Percentiles rank a stretch among this genome's conserved stretches.
Conservation (phyloP, 2,797 vertebrate genomes). For the Gymnothorax reevesii region DNA sequence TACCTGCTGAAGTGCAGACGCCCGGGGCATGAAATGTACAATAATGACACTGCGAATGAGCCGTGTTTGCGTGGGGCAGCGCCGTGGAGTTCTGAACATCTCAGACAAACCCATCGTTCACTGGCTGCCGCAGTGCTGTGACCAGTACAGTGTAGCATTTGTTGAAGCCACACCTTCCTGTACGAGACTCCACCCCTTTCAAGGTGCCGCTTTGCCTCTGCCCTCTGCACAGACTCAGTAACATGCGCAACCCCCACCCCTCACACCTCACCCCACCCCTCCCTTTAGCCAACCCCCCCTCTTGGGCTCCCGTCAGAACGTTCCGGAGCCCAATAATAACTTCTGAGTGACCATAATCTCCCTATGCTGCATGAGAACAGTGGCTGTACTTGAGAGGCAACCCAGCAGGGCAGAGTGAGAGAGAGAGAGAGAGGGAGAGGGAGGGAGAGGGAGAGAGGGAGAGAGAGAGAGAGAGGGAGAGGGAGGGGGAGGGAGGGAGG, state of each 20-base stretch:
- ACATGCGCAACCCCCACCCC: background rate
- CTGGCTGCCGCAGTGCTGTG: too few relatives aligned
- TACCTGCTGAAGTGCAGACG: too few relatives aligned
- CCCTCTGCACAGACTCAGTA: background rate
- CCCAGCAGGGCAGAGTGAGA: background rate
- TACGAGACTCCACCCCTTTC: background rate
- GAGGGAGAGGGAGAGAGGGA: background rate
- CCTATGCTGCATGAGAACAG: background rate
- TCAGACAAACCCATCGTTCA: too few relatives aligned
- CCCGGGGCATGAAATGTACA: too few relatives aligned
- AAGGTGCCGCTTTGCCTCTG: background rate
- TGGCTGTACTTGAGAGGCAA: background rate
- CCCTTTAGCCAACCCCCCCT: background rate
- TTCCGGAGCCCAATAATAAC: background rate
- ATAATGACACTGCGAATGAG: too few relatives aligned
- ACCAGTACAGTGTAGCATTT: background rate
- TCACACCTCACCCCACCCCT: background rate
- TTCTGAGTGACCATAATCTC: constrained; percentile 1
- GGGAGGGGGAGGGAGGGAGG: background rate
- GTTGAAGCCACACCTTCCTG: background rate
- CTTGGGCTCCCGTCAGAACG: background rate
- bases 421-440: background rate
- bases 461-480: background rate
- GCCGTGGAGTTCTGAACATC: too few relatives aligned
- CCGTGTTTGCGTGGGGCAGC: too few relatives aligned